These are phyloP conservation scores for human (Homo sapiens) DNA, from an alignment of 2,113 vertebrate genomes.

Conservation along the genomic window DNA sequence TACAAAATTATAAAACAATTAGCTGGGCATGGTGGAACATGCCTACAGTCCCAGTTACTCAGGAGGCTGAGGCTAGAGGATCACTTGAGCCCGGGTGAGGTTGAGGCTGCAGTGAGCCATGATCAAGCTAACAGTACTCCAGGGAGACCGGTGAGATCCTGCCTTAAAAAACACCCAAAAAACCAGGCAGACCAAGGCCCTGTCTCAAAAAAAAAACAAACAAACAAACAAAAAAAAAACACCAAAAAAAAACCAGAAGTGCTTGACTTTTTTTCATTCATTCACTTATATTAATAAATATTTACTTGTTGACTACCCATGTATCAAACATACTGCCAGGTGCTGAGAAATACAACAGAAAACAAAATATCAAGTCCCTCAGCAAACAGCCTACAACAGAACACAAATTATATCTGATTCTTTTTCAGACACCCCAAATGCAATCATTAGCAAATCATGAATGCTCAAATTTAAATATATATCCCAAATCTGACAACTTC, in stretches of 20 bases:
- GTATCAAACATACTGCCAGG: background rate
- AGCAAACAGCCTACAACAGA: background rate
- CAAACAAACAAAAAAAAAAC: background rate
- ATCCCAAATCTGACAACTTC: background rate
- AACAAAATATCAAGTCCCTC: background rate
- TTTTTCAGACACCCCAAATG: background rate
- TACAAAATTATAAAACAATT: no score
- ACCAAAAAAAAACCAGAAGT: rapidly evolving
- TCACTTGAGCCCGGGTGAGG: no score
- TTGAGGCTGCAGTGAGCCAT: no score
- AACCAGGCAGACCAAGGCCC: no score
- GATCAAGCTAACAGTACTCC: no score
- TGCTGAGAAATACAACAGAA: background rate
- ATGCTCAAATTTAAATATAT: background rate
- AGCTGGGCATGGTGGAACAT: no score
- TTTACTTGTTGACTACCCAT: background rate
- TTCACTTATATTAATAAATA: background rate
- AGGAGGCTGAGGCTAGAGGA: no score
- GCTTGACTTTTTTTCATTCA: conserved; percentile 20
- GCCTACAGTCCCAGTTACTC: no score
- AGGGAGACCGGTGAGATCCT: no score
- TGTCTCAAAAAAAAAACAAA: background rate
- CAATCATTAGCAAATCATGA: background rate
- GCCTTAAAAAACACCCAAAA: background rate
- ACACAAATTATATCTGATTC: background rate